Conservation (phyloP, 2,888 invertebrate species). For the Ectropis crepuscularia region DNA sequence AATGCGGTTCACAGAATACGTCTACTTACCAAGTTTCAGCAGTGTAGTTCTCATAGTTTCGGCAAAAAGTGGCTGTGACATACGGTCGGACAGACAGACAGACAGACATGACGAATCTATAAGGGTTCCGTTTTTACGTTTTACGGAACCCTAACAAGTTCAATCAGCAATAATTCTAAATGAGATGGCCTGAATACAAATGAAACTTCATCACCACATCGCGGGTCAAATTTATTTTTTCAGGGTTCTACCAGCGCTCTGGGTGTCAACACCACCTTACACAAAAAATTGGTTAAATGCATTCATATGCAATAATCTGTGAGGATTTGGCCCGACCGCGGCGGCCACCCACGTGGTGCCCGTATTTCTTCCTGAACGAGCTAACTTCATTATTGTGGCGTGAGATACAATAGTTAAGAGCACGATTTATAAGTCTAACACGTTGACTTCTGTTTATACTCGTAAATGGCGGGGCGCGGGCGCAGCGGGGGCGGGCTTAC, state of each 20-base stretch:
- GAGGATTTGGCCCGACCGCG: constrained; percentile 73
- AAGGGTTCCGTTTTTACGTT: too few species aligned
- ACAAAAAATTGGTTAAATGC: constrained; percentile 73
- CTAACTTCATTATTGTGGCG: constrained; percentile 85
- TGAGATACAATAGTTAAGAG: constrained; percentile 85
- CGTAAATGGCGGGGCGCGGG: constrained; percentile 68
- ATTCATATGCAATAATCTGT: constrained; percentile 78
- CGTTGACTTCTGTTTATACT: constrained; percentile 85
- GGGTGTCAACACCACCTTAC: constrained; percentile 68
- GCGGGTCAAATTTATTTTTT: constrained; percentile 71
- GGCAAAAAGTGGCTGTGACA: too few species aligned
- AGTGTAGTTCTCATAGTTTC: too few species aligned
- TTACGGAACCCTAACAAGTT: too few species aligned
- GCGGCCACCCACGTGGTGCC: constrained; percentile 81
- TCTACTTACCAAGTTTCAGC: too few species aligned
- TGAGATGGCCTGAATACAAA: constrained; percentile 38
- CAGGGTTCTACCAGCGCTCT: constrained; percentile 71
- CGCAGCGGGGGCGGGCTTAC: constrained; percentile 77
- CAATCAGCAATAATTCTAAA: too few species aligned
- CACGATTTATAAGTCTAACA: constrained; percentile 84
- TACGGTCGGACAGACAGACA: too few species aligned
- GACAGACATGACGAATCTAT: too few species aligned
- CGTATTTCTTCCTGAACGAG: constrained; percentile 83
- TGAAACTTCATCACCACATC: constrained; percentile 50
- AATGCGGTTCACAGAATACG: too few species aligned